phyloP scores from a whole-genome alignment of 2,888 invertebrate genomes.

The Maniola hyperantus region DNA sequence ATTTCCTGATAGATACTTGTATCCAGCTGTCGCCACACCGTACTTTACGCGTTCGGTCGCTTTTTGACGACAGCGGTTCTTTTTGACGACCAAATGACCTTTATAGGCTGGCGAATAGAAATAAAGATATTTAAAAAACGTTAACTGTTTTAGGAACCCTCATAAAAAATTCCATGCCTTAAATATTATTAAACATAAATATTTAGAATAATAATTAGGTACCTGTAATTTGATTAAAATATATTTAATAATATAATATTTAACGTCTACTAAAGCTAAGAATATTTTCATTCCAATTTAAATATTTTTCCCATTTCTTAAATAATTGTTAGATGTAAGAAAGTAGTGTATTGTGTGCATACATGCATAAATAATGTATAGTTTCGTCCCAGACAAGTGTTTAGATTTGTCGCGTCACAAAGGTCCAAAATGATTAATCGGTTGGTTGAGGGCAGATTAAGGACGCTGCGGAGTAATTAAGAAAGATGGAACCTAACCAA shows the following conservation, averaged over 20 bases:
- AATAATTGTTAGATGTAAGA: background rate
- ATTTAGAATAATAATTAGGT: constrained; percentile 21
- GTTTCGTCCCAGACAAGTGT: background rate
- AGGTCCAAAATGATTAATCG: no score
- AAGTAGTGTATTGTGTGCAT: background rate
- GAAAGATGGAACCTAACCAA: no score
- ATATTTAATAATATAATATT: constrained; percentile 19
- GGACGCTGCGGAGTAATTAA: no score
- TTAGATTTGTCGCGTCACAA: no score
- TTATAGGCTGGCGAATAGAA: background rate
- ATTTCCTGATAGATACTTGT: no score
- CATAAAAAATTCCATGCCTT: background rate
- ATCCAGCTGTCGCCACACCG: no score
- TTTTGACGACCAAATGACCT: background rate
- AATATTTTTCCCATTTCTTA: background rate
- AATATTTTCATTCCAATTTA: background rate
- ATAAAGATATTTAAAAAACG: background rate
- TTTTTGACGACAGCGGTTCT: background rate
- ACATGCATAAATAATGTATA: background rate
- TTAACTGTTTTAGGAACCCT: background rate
- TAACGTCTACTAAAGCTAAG: constrained; percentile 1
- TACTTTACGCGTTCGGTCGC: no score
- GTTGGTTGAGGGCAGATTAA: no score
- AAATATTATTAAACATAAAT: constrained; percentile 1
- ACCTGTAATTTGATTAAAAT: constrained; percentile 28